Conservation (phyloP, 2,113 vertebrate genomes). For the Jaculus jaculus region DNA sequence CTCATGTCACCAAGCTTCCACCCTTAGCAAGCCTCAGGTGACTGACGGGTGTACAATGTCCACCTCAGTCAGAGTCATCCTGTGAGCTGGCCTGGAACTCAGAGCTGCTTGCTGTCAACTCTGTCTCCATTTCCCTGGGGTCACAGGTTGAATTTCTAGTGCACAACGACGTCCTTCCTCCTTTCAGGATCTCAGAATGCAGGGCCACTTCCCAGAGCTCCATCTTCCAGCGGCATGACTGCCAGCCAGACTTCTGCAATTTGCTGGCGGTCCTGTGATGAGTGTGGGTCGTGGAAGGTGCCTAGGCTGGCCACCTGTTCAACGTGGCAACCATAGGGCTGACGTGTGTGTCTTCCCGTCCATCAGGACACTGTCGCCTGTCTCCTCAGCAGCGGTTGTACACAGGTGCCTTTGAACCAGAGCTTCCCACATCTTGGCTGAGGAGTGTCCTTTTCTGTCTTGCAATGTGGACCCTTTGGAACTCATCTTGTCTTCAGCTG, state of each 20-base stretch:
- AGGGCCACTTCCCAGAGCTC: not conserved
- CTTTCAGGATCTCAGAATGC: not conserved
- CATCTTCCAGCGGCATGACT: not conserved
- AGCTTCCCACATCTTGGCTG: not conserved
- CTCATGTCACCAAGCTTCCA: constrained; percentile 84
- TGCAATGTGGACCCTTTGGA: not conserved
- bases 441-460: not conserved
- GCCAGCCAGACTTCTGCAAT: not conserved
- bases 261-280: not conserved
- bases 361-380: not conserved
- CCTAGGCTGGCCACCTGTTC: too few relatives aligned
- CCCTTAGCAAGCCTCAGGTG: constrained; percentile 78
- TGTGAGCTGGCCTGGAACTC: not conserved
- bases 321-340: too few relatives aligned
- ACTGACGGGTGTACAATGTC: constrained; percentile 87
- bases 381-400: not conserved
- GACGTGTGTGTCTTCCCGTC: not conserved
- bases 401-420: not conserved
- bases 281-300: too few relatives aligned
- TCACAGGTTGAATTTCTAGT: not conserved
- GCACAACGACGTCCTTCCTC: not conserved
- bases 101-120: not conserved
- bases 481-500: not conserved
- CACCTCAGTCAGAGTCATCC: constrained; percentile 67
- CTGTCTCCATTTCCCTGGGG: not conserved